phyloP scores from a whole-genome alignment of 2,888 invertebrate species.

The Esperia sulphurella region DNA sequence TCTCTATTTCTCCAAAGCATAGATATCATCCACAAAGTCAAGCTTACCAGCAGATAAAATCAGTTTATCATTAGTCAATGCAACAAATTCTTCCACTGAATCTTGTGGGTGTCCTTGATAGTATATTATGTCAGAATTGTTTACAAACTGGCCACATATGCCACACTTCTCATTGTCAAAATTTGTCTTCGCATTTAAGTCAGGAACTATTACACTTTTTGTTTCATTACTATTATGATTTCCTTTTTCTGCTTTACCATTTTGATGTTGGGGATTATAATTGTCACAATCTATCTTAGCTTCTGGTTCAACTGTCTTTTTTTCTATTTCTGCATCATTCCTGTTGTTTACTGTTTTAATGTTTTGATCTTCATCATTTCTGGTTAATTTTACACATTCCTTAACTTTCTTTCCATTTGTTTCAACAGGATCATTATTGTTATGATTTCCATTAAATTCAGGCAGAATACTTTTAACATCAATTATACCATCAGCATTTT shows the following conservation, averaged over 20 bases:
- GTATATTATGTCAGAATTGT: conserved; percentile 72
- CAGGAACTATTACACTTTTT: conserved; percentile 2
- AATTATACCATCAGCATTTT: background rate
- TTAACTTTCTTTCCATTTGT: too few relatives aligned
- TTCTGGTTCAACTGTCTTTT: background rate
- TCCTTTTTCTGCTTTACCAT: background rate
- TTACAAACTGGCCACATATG: conserved; percentile 66
- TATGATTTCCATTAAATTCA: background rate
- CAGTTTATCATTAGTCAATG: conserved; percentile 86
- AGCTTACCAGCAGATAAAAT: conserved; percentile 82
- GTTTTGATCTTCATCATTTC: too few relatives aligned
- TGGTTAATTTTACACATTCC: too few relatives aligned
- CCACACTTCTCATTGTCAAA: conserved; percentile 58
- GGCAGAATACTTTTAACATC: background rate
- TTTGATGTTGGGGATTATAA: background rate
- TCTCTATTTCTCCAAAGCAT: too few relatives aligned
- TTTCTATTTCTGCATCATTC: background rate
- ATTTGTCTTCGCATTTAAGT: conserved; percentile 2
- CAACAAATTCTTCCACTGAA: conserved; percentile 87
- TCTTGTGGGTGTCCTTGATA: conserved; percentile 89
- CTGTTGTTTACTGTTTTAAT: background rate
- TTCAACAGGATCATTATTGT: background rate
- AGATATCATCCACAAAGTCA: too few relatives aligned
- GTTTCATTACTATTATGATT: conserved; percentile 5
- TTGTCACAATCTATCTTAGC: too few relatives aligned